Evolutionary conservation across 2,888 invertebrate species (phyloP), one percentile per base, ranked within the genome.

Genomic region (Parascotia fuliginaria): DNA sequence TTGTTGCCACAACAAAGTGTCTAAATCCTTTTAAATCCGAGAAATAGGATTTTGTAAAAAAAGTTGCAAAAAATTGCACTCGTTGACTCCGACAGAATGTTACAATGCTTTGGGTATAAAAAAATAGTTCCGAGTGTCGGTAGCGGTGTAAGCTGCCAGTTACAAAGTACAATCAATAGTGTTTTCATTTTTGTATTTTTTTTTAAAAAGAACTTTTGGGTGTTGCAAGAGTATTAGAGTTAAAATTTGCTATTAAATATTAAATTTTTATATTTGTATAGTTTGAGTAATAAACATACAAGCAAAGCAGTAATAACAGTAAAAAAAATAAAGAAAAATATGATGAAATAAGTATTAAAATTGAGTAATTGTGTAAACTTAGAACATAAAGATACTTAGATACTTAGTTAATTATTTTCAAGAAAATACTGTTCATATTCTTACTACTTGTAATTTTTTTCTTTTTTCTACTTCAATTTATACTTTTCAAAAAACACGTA

Each of bases 1-100:
- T 90, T 92, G 90, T 92, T 92, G 88, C 87, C 85, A 88, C 89
- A 92, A 91, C 89, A 92, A 87, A 87, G 87, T 91, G 83, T 87
- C 87, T 81, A 89, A 91, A 90, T 91, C 92, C 92, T 75, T 87
- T 89, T 82, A 89, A 92, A 91, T 88, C 89, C 89, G 88, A 89
- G 84, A 91, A 92, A 91, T 89, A 83, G 87, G 89, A 88, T 89
- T 91, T 87, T 60, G 54, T 47, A 67, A 79, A 86, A 87, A 80
- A 65, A 0, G 1, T 49, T 33, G 46, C 28, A 77, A 81, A 85
- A 85, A 81, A 76, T 59, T 52, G 59, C 73, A 73, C 90, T 92
- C 89, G 89, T 92, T 92, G 92, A 92, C 92, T 92, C 80, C 74
- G 65, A 78, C 83, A 79, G 83, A 83, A 79, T 69, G 79, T 61